These are phyloP conservation scores for Temnopleurus reevesii DNA, from an alignment of 53 echinoderm and acorn worm genomes.

Conservation along the genomic window DNA sequence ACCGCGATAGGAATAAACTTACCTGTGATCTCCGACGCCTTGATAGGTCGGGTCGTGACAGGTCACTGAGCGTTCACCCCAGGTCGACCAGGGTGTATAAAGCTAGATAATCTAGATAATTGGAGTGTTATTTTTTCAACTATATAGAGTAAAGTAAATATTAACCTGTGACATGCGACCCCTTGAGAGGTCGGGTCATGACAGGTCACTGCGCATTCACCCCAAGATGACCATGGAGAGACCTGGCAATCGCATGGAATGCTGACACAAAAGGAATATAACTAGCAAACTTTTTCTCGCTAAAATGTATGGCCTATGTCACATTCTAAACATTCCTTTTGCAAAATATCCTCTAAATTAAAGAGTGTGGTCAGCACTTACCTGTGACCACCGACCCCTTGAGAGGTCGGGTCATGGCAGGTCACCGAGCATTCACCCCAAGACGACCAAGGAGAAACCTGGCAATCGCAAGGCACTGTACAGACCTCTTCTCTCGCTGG, in stretches of 20 bases:
- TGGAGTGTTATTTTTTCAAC: no score
- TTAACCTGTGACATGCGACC: slow-evolving; percentile 55
- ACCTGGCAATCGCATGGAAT: slow-evolving; percentile 89
- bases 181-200: slow-evolving; percentile 44
- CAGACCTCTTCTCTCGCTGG: slow-evolving; percentile 68
- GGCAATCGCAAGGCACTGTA: slow-evolving; percentile 86
- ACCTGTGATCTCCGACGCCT: slow-evolving; percentile 40
- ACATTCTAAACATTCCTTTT: no score
- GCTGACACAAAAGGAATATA: no score
- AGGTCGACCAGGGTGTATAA: no score
- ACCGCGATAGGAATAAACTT: background rate
- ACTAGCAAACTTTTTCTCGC: no score
- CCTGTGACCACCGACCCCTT: slow-evolving; percentile 50
- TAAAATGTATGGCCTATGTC: no score
- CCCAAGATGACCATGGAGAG: slow-evolving; percentile 80
- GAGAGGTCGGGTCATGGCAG: slow-evolving; percentile 63
- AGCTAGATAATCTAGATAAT: no score
- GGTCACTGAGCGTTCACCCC: no score
- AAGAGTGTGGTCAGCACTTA: slow-evolving; percentile 10
- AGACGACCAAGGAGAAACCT: slow-evolving; percentile 72
- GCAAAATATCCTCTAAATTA: no score
- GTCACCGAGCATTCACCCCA: slow-evolving; percentile 86
- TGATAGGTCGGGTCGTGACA: no score
- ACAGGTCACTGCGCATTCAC: slow-evolving; percentile 82
- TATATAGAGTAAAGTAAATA: no score